These are phyloP conservation scores for Pseudochaenichthys georgianus DNA, from an alignment of 2,797 vertebrate genomes.

Conservation along the genomic window DNA sequence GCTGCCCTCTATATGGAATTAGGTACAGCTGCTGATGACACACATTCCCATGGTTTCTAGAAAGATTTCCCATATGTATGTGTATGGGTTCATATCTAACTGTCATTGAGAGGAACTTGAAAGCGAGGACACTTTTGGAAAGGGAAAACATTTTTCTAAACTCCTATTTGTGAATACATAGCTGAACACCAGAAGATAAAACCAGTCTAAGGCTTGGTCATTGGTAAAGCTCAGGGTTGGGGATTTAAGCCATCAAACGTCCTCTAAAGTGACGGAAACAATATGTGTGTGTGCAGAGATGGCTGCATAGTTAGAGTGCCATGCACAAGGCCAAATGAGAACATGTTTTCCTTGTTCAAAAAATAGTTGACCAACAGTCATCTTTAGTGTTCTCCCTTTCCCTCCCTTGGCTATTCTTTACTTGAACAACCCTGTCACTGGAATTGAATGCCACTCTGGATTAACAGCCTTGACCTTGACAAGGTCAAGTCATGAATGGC, in stretches of 20 bases:
- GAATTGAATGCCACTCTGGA: conserved; percentile 60
- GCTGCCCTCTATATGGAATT: conserved; percentile 59
- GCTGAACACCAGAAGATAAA: neutral
- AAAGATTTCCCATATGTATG: conserved; percentile 33
- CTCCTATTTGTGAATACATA: neutral
- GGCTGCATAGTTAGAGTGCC: neutral
- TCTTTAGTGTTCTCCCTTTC: conserved; percentile 11
- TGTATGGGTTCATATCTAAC: neutral
- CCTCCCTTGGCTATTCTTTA: conserved; percentile 21
- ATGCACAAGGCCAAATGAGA: conserved; percentile 27
- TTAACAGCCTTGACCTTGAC: conserved; percentile 75
- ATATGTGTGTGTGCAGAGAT: neutral
- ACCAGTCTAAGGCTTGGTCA: neutral
- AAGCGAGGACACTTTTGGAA: neutral
- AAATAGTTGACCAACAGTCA: conserved; percentile 16
- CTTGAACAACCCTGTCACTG: conserved; percentile 43
- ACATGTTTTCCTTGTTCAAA: conserved; percentile 11
- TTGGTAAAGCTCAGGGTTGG: neutral
- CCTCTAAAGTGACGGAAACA: neutral
- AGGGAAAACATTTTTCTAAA: neutral
- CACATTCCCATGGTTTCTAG: conserved; percentile 31
- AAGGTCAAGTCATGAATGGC: conserved; percentile 58
- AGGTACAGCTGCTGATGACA: conserved; percentile 65
- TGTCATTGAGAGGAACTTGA: conserved; percentile 27
- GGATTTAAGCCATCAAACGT: neutral